These are phyloP conservation scores for Pantala flavescens DNA, from an alignment of 1,140 invertebrate genomes.

Conservation along the genomic window DNA sequence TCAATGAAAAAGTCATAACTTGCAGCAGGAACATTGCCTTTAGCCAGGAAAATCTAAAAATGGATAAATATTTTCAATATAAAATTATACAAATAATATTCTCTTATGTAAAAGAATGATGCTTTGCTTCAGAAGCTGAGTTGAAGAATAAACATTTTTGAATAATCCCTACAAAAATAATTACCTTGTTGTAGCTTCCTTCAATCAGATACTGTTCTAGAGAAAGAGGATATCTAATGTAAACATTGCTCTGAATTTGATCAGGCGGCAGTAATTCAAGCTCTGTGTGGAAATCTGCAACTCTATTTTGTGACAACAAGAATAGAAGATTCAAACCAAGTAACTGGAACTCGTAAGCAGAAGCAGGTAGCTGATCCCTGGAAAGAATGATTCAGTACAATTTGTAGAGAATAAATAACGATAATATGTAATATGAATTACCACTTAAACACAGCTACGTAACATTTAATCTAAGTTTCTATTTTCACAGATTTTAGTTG, in stretches of 20 bases:
- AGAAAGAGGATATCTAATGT: slow-evolving; percentile 88
- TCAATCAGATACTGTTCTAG: slow-evolving; percentile 99
- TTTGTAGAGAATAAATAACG: neutral
- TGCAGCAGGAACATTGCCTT: slow-evolving; percentile 91
- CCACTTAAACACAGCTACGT: too few species aligned
- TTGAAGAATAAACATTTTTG: too few species aligned
- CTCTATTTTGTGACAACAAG: slow-evolving; percentile 89
- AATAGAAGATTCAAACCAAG: slow-evolving; percentile 91
- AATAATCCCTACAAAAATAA: too few species aligned
- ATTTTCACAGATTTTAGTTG: too few species aligned
- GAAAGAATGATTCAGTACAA: slow-evolving; percentile 27
- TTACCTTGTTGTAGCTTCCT: slow-evolving; percentile 93
- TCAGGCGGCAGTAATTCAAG: slow-evolving; percentile 88
- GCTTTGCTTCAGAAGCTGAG: too few species aligned
- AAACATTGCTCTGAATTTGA: slow-evolving; percentile 85
- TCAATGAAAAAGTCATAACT: slow-evolving; percentile 97
- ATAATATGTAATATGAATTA: too few species aligned
- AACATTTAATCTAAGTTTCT: too few species aligned
- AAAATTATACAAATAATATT: neutral
- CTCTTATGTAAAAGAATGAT: too few species aligned
- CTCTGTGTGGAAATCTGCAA: slow-evolving; percentile 98
- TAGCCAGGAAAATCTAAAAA: slow-evolving; percentile 65
- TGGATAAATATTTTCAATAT: neutral
- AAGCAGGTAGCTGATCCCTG: slow-evolving; percentile 74
- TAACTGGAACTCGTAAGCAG: slow-evolving; percentile 89